Conservation (phyloP, 2,797 vertebrate species). For the Malurus leucopterus region DNA sequence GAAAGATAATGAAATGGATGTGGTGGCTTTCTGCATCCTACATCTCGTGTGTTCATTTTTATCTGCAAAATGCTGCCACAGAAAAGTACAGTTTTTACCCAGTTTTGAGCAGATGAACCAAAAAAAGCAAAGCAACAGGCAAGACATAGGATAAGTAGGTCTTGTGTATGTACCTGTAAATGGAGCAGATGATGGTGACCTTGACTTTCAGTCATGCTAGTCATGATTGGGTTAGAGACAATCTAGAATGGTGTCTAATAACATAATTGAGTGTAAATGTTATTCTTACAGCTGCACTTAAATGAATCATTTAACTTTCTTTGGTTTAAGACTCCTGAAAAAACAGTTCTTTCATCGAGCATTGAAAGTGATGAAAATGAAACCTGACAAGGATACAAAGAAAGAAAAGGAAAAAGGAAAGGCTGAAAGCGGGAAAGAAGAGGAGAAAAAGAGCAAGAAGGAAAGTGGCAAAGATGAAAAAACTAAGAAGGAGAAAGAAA, state of each 20-base stretch:
- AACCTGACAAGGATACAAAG: slow-evolving; percentile 90
- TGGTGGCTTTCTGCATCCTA: not conserved
- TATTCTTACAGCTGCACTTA: not conserved
- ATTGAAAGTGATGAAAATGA: slow-evolving; percentile 98
- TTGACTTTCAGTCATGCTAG: not conserved
- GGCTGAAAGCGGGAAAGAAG: slow-evolving; percentile 78
- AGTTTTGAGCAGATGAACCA: not conserved
- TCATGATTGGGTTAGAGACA: not conserved
- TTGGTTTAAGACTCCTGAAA: slow-evolving; percentile 86
- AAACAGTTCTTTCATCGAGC: slow-evolving; percentile 97
- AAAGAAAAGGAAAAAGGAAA: slow-evolving; percentile 83
- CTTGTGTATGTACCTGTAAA: not conserved
- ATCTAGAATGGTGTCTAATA: not conserved
- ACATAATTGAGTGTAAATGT: not conserved
- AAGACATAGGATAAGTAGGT: not conserved
- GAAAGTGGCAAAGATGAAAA: slow-evolving; percentile 83
- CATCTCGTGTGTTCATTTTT: not conserved
- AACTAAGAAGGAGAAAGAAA: slow-evolving; percentile 84
- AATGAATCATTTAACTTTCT: not conserved
- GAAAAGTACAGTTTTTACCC: not conserved
- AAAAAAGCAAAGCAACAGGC: not conserved
- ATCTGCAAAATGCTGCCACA: not conserved
- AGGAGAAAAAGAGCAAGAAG: slow-evolving; percentile 81
- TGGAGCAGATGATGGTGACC: not conserved
- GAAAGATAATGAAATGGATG: not conserved